A percentile compares a stretch with the other conserved stretches of the same genome.
Conservation (phyloP, 2,888 invertebrate genomes). For the Dryomyza anilis region DNA sequence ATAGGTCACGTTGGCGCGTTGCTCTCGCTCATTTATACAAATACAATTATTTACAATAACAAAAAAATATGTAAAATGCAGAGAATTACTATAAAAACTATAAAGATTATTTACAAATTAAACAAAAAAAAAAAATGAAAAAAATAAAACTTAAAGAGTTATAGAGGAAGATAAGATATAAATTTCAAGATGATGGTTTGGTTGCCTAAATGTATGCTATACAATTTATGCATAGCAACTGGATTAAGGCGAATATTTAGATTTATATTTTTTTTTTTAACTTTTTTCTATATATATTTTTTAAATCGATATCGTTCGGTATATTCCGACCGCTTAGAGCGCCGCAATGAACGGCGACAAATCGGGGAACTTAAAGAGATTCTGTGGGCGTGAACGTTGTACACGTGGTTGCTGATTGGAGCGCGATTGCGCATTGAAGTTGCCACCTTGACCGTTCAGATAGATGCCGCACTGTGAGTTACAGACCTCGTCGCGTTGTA, state of each 20-base stretch:
- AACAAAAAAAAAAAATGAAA: no score
- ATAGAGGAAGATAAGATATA: no score
- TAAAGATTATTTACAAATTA: slow-evolving; percentile 3
- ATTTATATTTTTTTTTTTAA: no score
- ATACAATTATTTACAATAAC: slow-evolving; percentile 21
- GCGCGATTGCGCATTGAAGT: slow-evolving; percentile 54
- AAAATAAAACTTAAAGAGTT: no score
- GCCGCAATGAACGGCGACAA: slow-evolving; percentile 66
- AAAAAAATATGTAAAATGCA: slow-evolving; percentile 10
- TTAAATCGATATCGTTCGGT: no score
- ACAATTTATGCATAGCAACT: not conserved
- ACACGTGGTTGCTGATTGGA: slow-evolving; percentile 52
- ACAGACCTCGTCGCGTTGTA: slow-evolving; percentile 85
- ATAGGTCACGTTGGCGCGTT: slow-evolving; percentile 29
- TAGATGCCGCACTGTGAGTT: slow-evolving; percentile 86
- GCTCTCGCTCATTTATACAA: slow-evolving; percentile 11
- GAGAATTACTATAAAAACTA: not conserved
- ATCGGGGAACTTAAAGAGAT: slow-evolving; percentile 76
- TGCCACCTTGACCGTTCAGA: slow-evolving; percentile 61
- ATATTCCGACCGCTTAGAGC: slow-evolving; percentile 41
- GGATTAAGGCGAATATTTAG: no score
- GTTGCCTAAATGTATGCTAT: not conserved
- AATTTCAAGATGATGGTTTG: slow-evolving; percentile 5
- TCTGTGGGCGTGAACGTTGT: slow-evolving; percentile 60
- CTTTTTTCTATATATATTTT: no score